Evolutionary conservation across 2,888 invertebrate species (phyloP).

Genomic region (Ornithoptera priamus): DNA sequence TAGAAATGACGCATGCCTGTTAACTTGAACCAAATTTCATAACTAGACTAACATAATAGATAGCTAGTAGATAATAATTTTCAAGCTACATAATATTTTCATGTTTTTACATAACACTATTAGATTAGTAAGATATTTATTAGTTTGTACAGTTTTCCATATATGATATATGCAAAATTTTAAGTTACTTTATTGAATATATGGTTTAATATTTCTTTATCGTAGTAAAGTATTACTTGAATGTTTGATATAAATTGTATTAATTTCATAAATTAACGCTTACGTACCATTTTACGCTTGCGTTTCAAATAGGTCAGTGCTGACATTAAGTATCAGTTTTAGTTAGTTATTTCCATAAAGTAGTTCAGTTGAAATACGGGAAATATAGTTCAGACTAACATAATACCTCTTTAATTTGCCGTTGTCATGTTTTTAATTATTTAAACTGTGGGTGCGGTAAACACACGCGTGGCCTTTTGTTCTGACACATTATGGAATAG

Average conservation of each 20-base stretch:
- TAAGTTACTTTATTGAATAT: too few species aligned
- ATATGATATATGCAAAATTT: too few species aligned
- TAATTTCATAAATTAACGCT: not conserved
- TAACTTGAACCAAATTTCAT: not conserved
- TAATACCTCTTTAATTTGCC: slow-evolving; percentile 47
- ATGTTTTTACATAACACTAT: too few species aligned
- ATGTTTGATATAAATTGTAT: not conserved
- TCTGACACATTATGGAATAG: slow-evolving; percentile 54
- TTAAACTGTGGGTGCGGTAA: slow-evolving; percentile 60
- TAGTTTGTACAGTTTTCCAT: too few species aligned
- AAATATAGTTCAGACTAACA: not conserved
- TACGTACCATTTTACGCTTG: not conserved
- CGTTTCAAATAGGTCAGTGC: not conserved
- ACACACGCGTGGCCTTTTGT: slow-evolving; percentile 53
- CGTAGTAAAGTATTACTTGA: not conserved
- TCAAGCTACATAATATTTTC: too few species aligned
- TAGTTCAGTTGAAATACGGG: not conserved
- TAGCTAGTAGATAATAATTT: not conserved
- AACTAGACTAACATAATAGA: not conserved
- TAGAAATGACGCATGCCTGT: not conserved
- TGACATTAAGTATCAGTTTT: not conserved
- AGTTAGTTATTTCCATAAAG: not conserved
- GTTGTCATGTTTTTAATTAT: slow-evolving; percentile 77
- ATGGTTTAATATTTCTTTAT: too few species aligned
- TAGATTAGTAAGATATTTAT: too few species aligned